Base-by-base conservation (phyloP, 2,113 vertebrate species). In the Pelusios castaneus region DNA sequence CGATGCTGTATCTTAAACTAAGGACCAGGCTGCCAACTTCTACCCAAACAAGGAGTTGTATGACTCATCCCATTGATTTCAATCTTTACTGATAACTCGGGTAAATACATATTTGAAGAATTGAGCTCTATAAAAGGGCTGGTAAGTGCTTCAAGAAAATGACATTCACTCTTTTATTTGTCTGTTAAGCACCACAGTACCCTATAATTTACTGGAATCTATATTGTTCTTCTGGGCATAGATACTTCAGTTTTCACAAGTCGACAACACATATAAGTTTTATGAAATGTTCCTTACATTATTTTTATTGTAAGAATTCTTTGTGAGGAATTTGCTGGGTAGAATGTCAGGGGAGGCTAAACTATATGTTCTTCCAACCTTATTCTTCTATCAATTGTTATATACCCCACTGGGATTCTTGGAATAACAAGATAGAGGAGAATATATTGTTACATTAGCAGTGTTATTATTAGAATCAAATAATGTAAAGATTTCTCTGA, bases 281-380 rank as follows among this genome's bases (percentile, higher is more conserved):
- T 84, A 84, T 94, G 56, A 97, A 96, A 95, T 93, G 96, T 78
- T 92, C 51, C 94, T 95, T 73, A 84, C 85, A 78, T 90, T 92
- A 51, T 54, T 90, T 96, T 96, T 85, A 67, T 55, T 94, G 90
- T 94, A 94, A 78, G 70, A 92, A 94, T 92, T 92, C 49, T 87
- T 87, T 60, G n/a, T 58, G 49, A 95, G 88, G 89, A 97, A 97
- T 97, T 93, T 96, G 93, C 97, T 97, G 96, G 97, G 67, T 87
- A 73, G 19, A 43, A 92, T 95, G 83, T 96, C 87, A 97, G 91
- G 80, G 96, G 92, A 98, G 91, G 94, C 96, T 96, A 97, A 83
- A 56, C 55, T 76, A 52, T 31, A 45, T 58, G 54, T 79, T 85
- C 89, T 89, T 94, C 80, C 90, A 96, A 87, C 75, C 75, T 80